These are phyloP conservation scores for Scelioninae gen. 2 DNA, from an alignment of 2,888 invertebrate species.

Conservation along the genomic window DNA sequence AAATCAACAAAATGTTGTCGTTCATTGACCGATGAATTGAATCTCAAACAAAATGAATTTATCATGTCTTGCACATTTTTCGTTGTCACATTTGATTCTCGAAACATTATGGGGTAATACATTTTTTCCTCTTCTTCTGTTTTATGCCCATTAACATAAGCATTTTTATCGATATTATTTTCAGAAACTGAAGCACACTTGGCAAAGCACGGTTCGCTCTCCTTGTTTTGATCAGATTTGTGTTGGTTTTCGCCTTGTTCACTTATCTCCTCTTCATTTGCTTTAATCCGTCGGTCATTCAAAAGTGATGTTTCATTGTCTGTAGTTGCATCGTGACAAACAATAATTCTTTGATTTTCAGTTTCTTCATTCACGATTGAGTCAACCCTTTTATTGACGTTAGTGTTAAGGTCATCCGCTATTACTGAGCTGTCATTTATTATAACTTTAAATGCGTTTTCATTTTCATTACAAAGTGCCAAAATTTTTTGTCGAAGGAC, in stretches of 20 bases:
- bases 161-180: too few relatives aligned
- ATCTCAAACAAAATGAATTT: constrained; percentile 12
- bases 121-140: too few relatives aligned
- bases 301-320: neutral
- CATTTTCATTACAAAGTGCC: too few relatives aligned
- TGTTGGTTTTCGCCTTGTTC: neutral
- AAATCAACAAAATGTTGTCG: constrained; percentile 14
- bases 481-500: too few relatives aligned
- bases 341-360: neutral
- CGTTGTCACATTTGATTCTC: constrained; percentile 5
- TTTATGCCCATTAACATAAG: too few relatives aligned
- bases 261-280: neutral
- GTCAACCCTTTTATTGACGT: neutral
- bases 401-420: too few relatives aligned
- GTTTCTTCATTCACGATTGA: neutral
- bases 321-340: neutral
- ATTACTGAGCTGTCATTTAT: too few relatives aligned
- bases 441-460: too few relatives aligned
- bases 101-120: too few relatives aligned
- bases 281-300: neutral
- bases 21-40: constrained; percentile 16
- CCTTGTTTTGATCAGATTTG: neutral
- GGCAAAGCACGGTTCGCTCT: neutral
- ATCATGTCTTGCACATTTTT: constrained; percentile 28
- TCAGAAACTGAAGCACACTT: constrained; percentile 1